Evolutionary conservation across 2,888 invertebrate species (phyloP), one percentile per base, ranked within the genome.

Genomic region (Acleris cristana): DNA sequence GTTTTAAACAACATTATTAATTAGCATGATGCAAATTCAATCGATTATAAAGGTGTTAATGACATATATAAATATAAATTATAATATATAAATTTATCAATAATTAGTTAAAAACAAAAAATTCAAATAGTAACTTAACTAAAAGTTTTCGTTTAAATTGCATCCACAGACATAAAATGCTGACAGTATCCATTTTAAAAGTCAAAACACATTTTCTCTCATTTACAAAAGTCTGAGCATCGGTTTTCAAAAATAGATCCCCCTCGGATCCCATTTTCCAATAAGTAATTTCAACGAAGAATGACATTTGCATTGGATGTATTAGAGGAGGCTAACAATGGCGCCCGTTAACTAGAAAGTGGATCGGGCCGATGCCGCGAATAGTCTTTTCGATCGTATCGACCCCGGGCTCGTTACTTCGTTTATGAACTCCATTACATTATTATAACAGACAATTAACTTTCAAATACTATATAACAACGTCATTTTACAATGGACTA

Each of bases 291-390:
- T 71, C 75, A 79, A 79, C 72, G 76, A 74, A 70, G 79, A 86
- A 83, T 82, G 78, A 83, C 81, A 86, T 85, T 83, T 83, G 83
- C 84, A 85, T 87, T 83, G 85, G 83, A 87, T 86, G 86, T 85
- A 89, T 88, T 88, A 88, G 79, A 83, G 76, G 76, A 80, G 75
- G 76, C 82, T 82, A 88, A 89, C 89, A 91, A 90, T 88, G 82
- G 88, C 77, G 79, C 76, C 79, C 80, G 80, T 83, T 84, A 86
- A 86, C 86, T 89, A 89, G 87, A 90, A 90, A 90, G 89, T 90
- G 86, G 88, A 84, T 82, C 84, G 84, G 79, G 80, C 79, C 80
- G 81, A 79, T 81, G 82, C 81, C 78, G 81, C 82, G 85, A 87
- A 85, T 86, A 83, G 84, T 83, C 84, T 86, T 85, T 85, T 81